Base-by-base conservation (phyloP, 2,113 vertebrate species). In the Octodon degus region DNA sequence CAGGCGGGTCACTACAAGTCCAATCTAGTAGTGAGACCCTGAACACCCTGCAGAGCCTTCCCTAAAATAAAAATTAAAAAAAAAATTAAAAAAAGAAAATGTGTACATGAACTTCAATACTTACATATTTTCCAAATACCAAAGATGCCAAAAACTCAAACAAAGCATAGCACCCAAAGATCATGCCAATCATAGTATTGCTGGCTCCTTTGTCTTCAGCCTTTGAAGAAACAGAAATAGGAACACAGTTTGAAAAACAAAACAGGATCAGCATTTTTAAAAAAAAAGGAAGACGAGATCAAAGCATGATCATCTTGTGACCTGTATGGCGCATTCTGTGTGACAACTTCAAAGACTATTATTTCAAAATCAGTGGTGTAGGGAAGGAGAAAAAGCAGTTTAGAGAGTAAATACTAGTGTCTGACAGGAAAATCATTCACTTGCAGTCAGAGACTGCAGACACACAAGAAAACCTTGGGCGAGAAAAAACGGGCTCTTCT, bases 121-220 rank as follows among this genome's bases (percentile, higher is more conserved):
- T 99, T 98, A 99, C 99, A 98, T 99, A 99, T 98, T 98, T 99
- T 89, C 99, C 99, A 97, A 99, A 70, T 91, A 99, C 40, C 98
- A 99, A 98, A 63, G 99, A 99, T 83, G 98, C 24, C 89, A 98
- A 90, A 94, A 99, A 97, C 91, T 99, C 98, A 97, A 98, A 98
- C 70, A 99, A 89, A 47, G 99, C 99, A 90, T 99, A 99, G 97
- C 99, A 99, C 91, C 99, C 99, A 97, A 99, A 99, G 98, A 99
- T 99, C 92, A 99, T 97, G 1, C 99, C 99, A 80, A 99, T 98
- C 50, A 99, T 12, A 0, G 99, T 99, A 91, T 99, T 99, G 97
- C 98, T 99, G 85, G 98, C 99, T 88, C 99, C 99, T 96, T 99
- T 99, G 96, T 99, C 99, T 96, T 98, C 94, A 90, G 99, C 99